Conservation (phyloP, 1,140 invertebrate species). For the Calephelis virginiensis region DNA sequence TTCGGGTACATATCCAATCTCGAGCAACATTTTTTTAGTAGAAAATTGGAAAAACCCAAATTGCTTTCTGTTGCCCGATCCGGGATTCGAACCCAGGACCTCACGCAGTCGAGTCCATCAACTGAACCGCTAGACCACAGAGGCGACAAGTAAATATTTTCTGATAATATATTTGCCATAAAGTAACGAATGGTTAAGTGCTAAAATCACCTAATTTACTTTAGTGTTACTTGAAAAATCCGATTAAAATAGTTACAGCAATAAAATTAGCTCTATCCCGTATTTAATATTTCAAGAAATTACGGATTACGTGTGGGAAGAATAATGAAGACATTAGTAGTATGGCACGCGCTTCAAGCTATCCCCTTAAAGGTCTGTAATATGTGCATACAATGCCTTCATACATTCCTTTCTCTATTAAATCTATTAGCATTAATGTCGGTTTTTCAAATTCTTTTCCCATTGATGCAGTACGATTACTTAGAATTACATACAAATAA, state of each 20-base stretch:
- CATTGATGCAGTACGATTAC: not conserved
- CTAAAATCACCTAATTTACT: too few species aligned
- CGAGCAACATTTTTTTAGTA: too few species aligned
- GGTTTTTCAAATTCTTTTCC: not conserved
- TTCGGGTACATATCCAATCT: too few species aligned
- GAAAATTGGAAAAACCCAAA: too few species aligned
- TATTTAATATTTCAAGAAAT: slow-evolving; percentile 1
- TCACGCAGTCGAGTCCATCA: too few species aligned
- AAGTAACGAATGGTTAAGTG: too few species aligned
- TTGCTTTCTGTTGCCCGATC: too few species aligned
- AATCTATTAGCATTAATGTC: slow-evolving; percentile 4
- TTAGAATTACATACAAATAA: slow-evolving; percentile 1
- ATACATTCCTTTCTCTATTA: slow-evolving; percentile 8
- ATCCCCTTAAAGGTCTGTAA: not conserved
- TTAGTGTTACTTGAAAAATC: too few species aligned
- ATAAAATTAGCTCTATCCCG: slow-evolving; percentile 25
- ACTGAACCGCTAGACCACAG: too few species aligned
- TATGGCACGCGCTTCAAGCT: slow-evolving; percentile 21
- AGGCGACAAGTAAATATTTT: too few species aligned
- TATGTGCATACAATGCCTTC: slow-evolving; percentile 3
- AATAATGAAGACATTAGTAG: slow-evolving; percentile 68
- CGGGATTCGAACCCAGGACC: too few species aligned
- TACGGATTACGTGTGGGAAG: slow-evolving; percentile 51
- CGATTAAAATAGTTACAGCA: not conserved
- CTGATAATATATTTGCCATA: too few species aligned